Conservation (phyloP, 2,888 invertebrate genomes). For the Drosophila percnosoma region DNA sequence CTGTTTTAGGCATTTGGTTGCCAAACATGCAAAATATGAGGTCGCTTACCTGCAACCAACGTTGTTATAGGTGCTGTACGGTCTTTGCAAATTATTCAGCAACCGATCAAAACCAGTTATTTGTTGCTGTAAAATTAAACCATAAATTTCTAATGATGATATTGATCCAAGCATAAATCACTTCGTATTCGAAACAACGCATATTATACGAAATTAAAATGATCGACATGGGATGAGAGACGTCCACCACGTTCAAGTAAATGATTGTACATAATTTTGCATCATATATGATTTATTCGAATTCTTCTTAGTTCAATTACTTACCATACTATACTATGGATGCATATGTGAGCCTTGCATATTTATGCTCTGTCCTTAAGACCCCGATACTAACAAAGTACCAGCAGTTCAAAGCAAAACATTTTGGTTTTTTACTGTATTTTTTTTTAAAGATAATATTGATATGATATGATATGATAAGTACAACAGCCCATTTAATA, state of each 20-base stretch:
- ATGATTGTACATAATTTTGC: constrained; percentile 27
- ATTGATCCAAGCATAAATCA: constrained; percentile 67
- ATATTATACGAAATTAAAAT: constrained; percentile 58
- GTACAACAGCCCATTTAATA: not conserved
- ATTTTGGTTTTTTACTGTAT: not conserved
- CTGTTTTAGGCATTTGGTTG: constrained; percentile 16
- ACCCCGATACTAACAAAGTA: not conserved
- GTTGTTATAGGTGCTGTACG: constrained; percentile 7
- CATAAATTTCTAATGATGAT: constrained; percentile 68
- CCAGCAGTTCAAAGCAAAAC: not conserved
- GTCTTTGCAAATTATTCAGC: constrained; percentile 34
- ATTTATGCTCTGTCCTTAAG: not conserved
- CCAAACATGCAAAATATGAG: constrained; percentile 26
- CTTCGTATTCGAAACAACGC: constrained; percentile 38
- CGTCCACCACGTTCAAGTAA: constrained; percentile 20
- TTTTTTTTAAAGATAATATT: not conserved
- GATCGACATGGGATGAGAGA: constrained; percentile 47
- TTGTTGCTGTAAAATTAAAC: constrained; percentile 51
- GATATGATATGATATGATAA: too few relatives aligned
- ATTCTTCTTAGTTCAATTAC: constrained; percentile 2
- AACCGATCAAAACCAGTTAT: constrained; percentile 51
- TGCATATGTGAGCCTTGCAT: not conserved
- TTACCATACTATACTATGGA: not conserved
- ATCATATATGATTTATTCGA: constrained; percentile 43
- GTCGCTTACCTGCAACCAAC: constrained; percentile 23